These are phyloP conservation scores for Hephaestus fuliginosus DNA, from an alignment of 2,797 vertebrate species.

Conservation along the genomic window DNA sequence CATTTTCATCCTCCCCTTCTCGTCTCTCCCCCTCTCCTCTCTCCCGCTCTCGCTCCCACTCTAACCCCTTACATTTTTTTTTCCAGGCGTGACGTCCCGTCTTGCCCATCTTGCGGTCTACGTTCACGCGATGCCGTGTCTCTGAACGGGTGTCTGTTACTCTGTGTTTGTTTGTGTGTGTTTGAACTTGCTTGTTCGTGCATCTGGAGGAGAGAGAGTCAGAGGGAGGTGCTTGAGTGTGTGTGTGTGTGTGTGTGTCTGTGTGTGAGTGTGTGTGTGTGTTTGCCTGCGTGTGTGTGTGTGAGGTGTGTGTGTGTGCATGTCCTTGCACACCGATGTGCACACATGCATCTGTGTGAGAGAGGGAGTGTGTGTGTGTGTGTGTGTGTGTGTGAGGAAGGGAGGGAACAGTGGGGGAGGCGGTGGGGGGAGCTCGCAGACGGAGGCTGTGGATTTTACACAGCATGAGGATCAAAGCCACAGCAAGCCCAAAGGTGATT, in stretches of 20 bases:
- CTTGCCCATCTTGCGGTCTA: conserved; percentile 75
- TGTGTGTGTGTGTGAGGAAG: conserved; percentile 40
- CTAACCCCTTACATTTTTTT: conserved; percentile 70
- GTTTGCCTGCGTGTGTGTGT: conserved; percentile 39
- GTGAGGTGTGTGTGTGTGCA: conserved; percentile 46
- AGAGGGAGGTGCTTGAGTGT: conserved; percentile 53
- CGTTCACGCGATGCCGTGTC: conserved; percentile 53
- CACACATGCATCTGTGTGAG: conserved; percentile 52
- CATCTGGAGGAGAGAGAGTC: conserved; percentile 70
- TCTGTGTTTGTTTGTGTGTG: conserved; percentile 52
- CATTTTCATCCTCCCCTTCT: conserved; percentile 67
- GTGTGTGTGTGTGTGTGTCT: conserved; percentile 46
- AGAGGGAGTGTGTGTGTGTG: conserved; percentile 26
- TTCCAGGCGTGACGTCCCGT: conserved; percentile 75
- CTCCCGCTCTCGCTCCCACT: conserved; percentile 20
- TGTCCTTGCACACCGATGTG: conserved; percentile 55
- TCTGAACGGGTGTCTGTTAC: conserved; percentile 56
- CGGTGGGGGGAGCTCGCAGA: conserved; percentile 60
- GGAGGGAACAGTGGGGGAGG: conserved; percentile 45
- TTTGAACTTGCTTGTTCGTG: conserved; percentile 55
- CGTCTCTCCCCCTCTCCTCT: conserved; percentile 39
- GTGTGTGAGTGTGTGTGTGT: conserved; percentile 52
- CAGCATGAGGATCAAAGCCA: conserved; percentile 78
- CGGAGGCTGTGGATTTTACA: conserved; percentile 78
- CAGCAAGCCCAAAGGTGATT: conserved; percentile 78